phyloP scores from a whole-genome alignment of 2,888 invertebrate genomes.

The Trisateles emortualis region DNA sequence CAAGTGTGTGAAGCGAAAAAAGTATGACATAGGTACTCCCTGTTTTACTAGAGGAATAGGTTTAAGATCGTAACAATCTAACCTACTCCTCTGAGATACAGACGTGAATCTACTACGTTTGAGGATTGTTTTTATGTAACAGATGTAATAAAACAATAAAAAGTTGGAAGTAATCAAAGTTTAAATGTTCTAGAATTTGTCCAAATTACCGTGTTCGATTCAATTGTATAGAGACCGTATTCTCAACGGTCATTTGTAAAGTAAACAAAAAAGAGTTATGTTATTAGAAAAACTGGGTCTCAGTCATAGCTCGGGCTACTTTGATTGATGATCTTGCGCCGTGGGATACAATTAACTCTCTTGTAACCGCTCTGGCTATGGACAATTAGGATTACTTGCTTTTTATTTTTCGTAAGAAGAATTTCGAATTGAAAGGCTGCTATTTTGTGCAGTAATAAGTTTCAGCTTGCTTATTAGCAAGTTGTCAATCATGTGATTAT shows the following conservation, averaged over 20 bases:
- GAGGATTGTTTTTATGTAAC: no score
- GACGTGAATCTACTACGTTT: no score
- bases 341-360: slow-evolving; percentile 49
- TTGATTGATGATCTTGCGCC: slow-evolving; percentile 41
- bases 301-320: slow-evolving; percentile 12
- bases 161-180: neutral
- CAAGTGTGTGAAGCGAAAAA: no score
- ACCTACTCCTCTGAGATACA: no score
- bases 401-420: slow-evolving; percentile 22
- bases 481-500: slow-evolving; percentile 1
- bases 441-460: slow-evolving; percentile 14
- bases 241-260: slow-evolving; percentile 30
- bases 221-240: slow-evolving; percentile 21
- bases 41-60: no score
- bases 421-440: slow-evolving; percentile 25
- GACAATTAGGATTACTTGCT: slow-evolving; percentile 33
- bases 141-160: neutral
- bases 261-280: slow-evolving; percentile 20
- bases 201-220: slow-evolving; percentile 18
- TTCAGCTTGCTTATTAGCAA: slow-evolving; percentile 4
- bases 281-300: slow-evolving; percentile 31
- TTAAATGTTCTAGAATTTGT: slow-evolving; percentile 14
- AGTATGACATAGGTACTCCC: no score
- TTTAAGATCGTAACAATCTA: no score
- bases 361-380: slow-evolving; percentile 31